Evolutionary conservation across 2,797 vertebrate species (phyloP), one percentile per base, ranked within the genome.

Genomic region (Martes flavigula): DNA sequence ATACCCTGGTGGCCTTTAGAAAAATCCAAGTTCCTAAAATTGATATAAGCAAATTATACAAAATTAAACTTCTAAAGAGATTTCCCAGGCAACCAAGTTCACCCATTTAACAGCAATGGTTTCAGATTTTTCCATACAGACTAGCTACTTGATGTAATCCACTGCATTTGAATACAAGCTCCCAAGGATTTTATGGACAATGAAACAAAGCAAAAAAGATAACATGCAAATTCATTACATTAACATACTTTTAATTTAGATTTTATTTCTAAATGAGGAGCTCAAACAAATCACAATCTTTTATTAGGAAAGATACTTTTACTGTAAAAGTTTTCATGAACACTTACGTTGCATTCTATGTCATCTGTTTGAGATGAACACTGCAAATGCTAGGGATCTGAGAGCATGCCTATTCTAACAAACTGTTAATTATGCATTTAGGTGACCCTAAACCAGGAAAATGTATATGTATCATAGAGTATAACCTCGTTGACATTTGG

Each of bases 1-100:
- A 99, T 99, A 89, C 99, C 99, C 98, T 99, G 99, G 97, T 99
- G 99, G 79, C 99, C 99, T 99, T 99, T 99, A 73, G 99, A 99
- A 99, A 99, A 99, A 99, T 99, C 99, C 98, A 99, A 99, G 94
- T 99, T 99, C 99, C 99, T 99, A 97, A 90, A 81, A 95, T 98
- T 82, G 96, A 97, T 32, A 98, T 0, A 85, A 91, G 92, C 21
- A 93, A 70, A 87, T 95, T 66, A 96, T 1, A 93, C 58, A 64
- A 82, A 46, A 97, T 86, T 96, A 97, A 94, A 90, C 85, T 38
- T 70, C n/a, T 60, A 7, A 90, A 87, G 40, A 32, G 70, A 62
- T 58, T 79, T 87, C 38, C 54, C 46, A 95, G 81, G 32, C 60
- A 96, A 95, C 15, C 48, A 88, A 66, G 14, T 70, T 93, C 30